Base-by-base conservation (phyloP, 2,797 vertebrate species). In the Sebastes minor region DNA sequence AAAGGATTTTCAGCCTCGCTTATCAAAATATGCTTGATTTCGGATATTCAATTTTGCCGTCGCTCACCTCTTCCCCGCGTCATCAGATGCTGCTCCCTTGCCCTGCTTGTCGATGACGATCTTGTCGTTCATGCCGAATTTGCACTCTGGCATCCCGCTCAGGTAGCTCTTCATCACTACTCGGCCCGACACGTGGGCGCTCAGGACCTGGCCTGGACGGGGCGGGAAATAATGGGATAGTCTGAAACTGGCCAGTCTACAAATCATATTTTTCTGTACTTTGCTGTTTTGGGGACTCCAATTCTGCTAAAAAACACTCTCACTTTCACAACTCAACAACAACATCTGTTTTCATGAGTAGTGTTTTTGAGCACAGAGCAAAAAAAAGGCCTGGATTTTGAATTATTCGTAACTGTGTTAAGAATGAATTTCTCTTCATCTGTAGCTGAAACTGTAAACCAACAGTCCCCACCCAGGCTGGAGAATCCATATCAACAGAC, bases 81-180 rank as follows among this genome's bases (percentile, higher is more conserved):
- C 98, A 65, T 99, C 98, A 0, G 97, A 95, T 3, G 97, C 96
- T 91, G 97, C 98, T 84, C 97, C 97, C 94, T 99, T 99, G 88
- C 99, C 98, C 93, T 99, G 98, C 90, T 99, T 99, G 93, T 99
- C 99, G 80, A 99, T 99, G 16, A 99, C 98, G 52, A 99, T 99
- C 95, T 99, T 99, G 95, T 99, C 98, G 64, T 99, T 99, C 98
- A 99, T 99, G 86, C 99, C 99, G 75, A 99, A 99, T 89, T 99
- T 99, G 95, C 99, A 99, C 88, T 99, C 98, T 0, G 99, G 99
- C 99, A 99, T 99, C 68, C 99, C 99, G 6, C 98, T 99, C 92
- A 99, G 96, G 68, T 99, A 99, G 94, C 98, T 99, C 95, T 99
- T 99, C 99, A 99, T 99, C 84, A 99, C 98, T 13, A 99, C 99